These are phyloP conservation scores for Colaptes auratus DNA, from an alignment of 2,113 vertebrate species.

Conservation along the genomic window DNA sequence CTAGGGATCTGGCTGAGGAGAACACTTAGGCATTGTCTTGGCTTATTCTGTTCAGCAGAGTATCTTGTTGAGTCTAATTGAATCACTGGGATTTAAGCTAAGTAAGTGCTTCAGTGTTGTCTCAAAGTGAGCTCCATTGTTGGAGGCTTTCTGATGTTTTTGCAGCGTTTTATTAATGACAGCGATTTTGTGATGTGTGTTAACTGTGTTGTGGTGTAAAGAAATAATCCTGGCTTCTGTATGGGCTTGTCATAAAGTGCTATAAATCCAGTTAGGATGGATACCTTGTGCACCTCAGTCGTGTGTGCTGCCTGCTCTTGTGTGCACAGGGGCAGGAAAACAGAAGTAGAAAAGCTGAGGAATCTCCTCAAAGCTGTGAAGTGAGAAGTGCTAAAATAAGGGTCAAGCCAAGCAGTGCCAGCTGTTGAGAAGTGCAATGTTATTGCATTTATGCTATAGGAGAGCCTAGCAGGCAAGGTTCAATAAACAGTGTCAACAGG, in stretches of 20 bases:
- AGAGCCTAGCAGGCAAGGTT: neutral
- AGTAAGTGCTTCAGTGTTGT: neutral
- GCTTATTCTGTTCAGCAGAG: conserved; percentile 30
- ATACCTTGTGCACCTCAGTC: neutral
- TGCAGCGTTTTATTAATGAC: neutral
- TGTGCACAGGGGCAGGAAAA: neutral
- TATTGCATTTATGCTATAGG: neutral
- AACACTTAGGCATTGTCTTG: conserved; percentile 21
- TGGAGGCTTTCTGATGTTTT: neutral
- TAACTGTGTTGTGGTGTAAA: neutral
- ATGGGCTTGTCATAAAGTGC: neutral
- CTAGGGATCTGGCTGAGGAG: conserved; percentile 30
- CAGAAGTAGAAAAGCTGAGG: neutral
- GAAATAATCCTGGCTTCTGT: neutral
- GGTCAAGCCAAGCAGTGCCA: neutral
- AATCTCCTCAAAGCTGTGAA: neutral
- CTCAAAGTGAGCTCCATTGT: neutral
- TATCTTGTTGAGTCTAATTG: conserved; percentile 38
- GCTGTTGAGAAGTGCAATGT: neutral
- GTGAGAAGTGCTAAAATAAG: neutral
- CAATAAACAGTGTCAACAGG: neutral
- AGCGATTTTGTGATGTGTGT: neutral
- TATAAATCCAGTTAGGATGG: neutral
- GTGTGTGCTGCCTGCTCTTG: fast-evolving
- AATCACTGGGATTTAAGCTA: conserved; percentile 51